phyloP scores from a whole-genome alignment of 2,113 vertebrate genomes.

The Pseudolaguvia tuberculata region DNA sequence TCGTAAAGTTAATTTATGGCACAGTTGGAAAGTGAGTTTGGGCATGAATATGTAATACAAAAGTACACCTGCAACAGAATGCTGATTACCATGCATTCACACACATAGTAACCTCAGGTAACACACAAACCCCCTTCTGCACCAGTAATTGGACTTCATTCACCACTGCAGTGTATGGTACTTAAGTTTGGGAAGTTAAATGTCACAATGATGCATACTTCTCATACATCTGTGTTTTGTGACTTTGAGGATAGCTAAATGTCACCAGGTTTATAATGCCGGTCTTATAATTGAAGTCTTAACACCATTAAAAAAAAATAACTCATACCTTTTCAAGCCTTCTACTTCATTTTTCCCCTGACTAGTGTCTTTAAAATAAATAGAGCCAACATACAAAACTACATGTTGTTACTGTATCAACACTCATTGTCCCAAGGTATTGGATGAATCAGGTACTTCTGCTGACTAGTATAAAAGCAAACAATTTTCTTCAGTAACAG shows the following conservation, averaged over 20 bases:
- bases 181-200: conserved; percentile 16
- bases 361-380: not conserved
- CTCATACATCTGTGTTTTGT: not conserved
- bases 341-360: not conserved
- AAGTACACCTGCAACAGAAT: conserved; percentile 70
- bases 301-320: not conserved
- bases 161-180: not conserved
- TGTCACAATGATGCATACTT: not conserved
- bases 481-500: conserved; percentile 22
- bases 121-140: conserved; percentile 57
- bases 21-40: conserved; percentile 67
- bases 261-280: conserved; percentile 10
- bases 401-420: not conserved
- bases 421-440: not conserved
- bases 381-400: not conserved
- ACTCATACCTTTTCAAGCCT: not conserved
- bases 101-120: conserved; percentile 49
- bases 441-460: not conserved
- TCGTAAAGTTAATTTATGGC: conserved; percentile 72
- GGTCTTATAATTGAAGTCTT: too few relatives aligned
- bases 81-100: conserved; percentile 68
- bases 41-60: conserved; percentile 69
- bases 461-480: not conserved
- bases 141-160: conserved; percentile 53
- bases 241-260: conserved; percentile 5